Evolutionary conservation across 2,113 vertebrate genomes (phyloP), one percentile per base, ranked within the genome.

Genomic region (Oostethus manadensis): DNA sequence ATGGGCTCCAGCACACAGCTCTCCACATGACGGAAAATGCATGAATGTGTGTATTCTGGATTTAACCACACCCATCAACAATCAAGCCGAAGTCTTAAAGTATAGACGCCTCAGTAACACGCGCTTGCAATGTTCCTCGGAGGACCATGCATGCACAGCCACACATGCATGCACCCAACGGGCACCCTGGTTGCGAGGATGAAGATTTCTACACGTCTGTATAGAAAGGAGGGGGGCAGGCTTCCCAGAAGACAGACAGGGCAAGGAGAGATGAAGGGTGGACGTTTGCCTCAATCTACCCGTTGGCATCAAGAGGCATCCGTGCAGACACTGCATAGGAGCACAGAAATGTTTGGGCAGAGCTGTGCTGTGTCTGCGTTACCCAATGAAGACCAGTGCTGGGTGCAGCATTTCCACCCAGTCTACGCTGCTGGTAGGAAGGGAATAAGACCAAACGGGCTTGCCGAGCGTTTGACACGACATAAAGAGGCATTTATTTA

Each of bases 331-430:
- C 47, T 49, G 20, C 47, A 22, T 22, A 9, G 8, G 21, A 23
- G 48, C 10, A 33, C 1, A 33, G 22, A 13, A 15, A 50, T 50
- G 48, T 51, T 51, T 51, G 29, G 29, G 23, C 22, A 17, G 23
- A 33, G 23, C 29, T 51, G 50, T 29, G 48, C 48, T 26, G 29
- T 14, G 29, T 35, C 29, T 54, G 51, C 35, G 40, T 40, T 18
- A 56, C 62, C n/a, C 61, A 73, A 79, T 74, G 59, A 74, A 78
- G 70, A 77, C 48, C 66, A 29, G 68, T 71, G 79, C 29, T 33
- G 5, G 29, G 29, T 33, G 29, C 73, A 69, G 23, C 66, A 73
- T 75, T 73, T 73, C 55, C 64, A 51, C 35, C 21, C 43, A 61
- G 46, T 47, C 8, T 67, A 40, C 29, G 22, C 4, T 14, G 8